Conservation (phyloP, 2,888 invertebrate species). For the Cantharis nigra region DNA sequence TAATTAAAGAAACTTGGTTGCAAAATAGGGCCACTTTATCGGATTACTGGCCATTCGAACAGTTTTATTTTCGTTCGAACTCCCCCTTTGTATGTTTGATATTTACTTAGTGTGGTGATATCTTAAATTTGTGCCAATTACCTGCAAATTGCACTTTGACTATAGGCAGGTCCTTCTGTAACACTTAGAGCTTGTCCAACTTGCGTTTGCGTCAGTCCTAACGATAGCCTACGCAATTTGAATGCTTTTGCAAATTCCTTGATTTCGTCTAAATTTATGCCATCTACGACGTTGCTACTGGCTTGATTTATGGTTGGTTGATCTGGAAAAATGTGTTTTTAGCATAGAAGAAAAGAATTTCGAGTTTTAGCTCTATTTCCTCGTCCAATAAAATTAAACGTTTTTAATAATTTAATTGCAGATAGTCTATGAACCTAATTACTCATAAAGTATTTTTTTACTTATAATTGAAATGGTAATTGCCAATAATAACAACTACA, state of each 20-base stretch:
- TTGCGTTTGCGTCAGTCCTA: constrained; percentile 96
- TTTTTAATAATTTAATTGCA: constrained; percentile 34
- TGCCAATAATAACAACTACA: constrained; percentile 31
- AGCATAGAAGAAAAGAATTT: neutral
- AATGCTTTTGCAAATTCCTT: constrained; percentile 98
- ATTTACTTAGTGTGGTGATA: neutral
- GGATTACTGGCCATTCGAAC: neutral
- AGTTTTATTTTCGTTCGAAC: neutral
- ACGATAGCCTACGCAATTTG: constrained; percentile 87
- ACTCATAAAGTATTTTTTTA: neutral
- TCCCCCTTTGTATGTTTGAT: neutral
- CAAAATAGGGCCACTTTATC: neutral
- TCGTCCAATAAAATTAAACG: neutral
- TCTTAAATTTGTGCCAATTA: constrained; percentile 53
- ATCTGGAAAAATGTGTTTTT: constrained; percentile 61
- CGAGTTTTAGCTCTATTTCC: neutral
- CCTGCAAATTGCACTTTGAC: constrained; percentile 99
- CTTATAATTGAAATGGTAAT: constrained; percentile 25
- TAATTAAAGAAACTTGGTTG: neutral
- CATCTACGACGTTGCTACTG: constrained; percentile 92
- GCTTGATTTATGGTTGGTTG: constrained; percentile 93
- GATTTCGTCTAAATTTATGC: constrained; percentile 96
- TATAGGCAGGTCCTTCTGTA: constrained; percentile 97
- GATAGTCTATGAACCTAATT: neutral
- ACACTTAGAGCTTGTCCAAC: constrained; percentile 96